Evolutionary conservation across 2,888 invertebrate genomes (phyloP).

Genomic region (Machimus rusticus): DNA sequence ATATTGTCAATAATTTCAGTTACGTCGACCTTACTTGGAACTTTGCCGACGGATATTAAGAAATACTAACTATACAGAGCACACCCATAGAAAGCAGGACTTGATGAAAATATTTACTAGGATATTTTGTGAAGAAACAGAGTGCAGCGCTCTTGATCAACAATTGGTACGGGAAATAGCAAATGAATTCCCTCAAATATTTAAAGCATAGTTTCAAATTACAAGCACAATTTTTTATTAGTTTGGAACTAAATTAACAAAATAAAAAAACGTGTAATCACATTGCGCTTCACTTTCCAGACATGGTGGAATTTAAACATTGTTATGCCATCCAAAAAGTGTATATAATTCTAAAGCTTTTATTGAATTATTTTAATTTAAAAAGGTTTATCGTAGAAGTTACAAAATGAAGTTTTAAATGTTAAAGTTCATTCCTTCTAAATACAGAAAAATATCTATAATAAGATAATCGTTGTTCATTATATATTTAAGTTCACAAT

Average conservation of each 20-base stretch:
- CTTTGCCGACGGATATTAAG: slow-evolving; percentile 81
- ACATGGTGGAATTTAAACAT: not conserved
- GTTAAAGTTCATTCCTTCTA: not conserved
- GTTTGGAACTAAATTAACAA: not conserved
- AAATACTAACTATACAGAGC: slow-evolving; percentile 81
- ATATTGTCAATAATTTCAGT: slow-evolving; percentile 61
- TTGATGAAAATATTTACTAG: slow-evolving; percentile 84
- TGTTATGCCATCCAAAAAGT: not conserved
- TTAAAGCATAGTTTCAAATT: slow-evolving; percentile 66
- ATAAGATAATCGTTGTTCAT: not conserved
- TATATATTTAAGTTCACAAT: not conserved
- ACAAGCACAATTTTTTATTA: not conserved
- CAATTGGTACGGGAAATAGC: slow-evolving; percentile 80
- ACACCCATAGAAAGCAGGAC: slow-evolving; percentile 81
- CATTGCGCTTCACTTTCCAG: not conserved
- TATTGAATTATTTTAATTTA: not conserved
- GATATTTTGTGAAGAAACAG: slow-evolving; percentile 84
- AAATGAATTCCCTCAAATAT: slow-evolving; percentile 83
- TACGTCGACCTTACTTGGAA: slow-evolving; percentile 79
- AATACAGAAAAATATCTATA: not conserved
- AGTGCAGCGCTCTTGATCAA: slow-evolving; percentile 78
- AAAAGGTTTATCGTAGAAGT: not conserved
- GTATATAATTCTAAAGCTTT: not conserved
- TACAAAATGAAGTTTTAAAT: not conserved
- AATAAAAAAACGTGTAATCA: not conserved